A percentile compares a stretch with the other conserved stretches of the same genome.
These are phyloP conservation scores for Arrhamphus sclerolepis DNA, from an alignment of 2,797 vertebrate genomes.

Conservation along the genomic window DNA sequence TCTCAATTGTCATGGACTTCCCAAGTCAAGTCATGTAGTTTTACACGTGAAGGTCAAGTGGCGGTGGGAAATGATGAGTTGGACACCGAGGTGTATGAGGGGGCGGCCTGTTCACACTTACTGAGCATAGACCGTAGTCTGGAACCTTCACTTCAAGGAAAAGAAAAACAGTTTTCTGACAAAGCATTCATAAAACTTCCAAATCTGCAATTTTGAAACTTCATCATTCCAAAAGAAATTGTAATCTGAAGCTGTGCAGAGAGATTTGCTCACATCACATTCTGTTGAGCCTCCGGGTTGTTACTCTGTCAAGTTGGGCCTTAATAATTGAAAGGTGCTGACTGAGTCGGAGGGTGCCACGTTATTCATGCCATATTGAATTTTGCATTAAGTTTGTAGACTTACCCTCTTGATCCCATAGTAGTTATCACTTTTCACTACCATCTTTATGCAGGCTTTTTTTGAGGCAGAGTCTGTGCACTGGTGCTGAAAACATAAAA, in stretches of 20 bases:
- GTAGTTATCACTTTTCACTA: slow-evolving; percentile 50
- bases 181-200: not conserved
- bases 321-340: slow-evolving; percentile 65
- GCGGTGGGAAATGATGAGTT: slow-evolving; percentile 31
- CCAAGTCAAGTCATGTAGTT: slow-evolving; percentile 25
- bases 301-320: slow-evolving; percentile 36
- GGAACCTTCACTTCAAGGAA: not conserved
- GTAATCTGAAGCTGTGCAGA: not conserved
- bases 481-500: not conserved
- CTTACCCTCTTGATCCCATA: slow-evolving; percentile 38
- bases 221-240: too few species aligned
- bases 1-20: not conserved
- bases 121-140: slow-evolving; percentile 9
- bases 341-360: slow-evolving; percentile 43
- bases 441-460: slow-evolving; percentile 36
- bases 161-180: not conserved
- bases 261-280: slow-evolving; percentile 32
- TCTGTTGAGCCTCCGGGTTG: slow-evolving; percentile 37
- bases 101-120: slow-evolving; percentile 9
- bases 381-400: slow-evolving; percentile 61
- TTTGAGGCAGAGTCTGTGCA: not conserved
- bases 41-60: slow-evolving; percentile 40
- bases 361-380: slow-evolving; percentile 60
- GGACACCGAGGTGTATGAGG: slow-evolving; percentile 32
- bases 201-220: too few species aligned